phyloP scores from a whole-genome alignment of 2,888 invertebrate genomes.

The Exocentrus adspersus region DNA sequence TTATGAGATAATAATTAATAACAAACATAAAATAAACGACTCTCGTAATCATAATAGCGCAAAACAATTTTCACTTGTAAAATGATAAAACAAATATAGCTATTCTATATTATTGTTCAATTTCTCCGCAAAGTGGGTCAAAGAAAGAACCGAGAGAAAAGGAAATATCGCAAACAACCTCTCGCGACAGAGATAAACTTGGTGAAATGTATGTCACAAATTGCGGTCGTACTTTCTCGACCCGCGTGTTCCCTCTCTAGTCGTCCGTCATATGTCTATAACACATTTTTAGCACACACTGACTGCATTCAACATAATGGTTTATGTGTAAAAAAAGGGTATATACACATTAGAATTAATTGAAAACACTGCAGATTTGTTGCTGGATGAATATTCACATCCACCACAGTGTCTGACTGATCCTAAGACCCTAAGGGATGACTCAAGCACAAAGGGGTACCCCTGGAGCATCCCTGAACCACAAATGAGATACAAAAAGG shows the following conservation, averaged over 20 bases:
- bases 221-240: slow-evolving; percentile 57
- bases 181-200: slow-evolving; percentile 52
- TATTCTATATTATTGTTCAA: slow-evolving; percentile 51
- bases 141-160: slow-evolving; percentile 60
- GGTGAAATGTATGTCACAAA: slow-evolving; percentile 59
- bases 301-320: slow-evolving; percentile 18
- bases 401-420: neutral
- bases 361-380: too few species aligned
- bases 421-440: too few species aligned
- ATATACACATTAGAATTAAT: slow-evolving; percentile 2
- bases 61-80: slow-evolving; percentile 38
- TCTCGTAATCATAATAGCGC: slow-evolving; percentile 29
- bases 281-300: slow-evolving; percentile 25
- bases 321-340: slow-evolving; percentile 11
- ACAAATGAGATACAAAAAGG: too few species aligned
- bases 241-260: slow-evolving; percentile 15
- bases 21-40: slow-evolving; percentile 26
- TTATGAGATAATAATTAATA: slow-evolving; percentile 33
- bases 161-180: slow-evolving; percentile 44
- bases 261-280: slow-evolving; percentile 20
- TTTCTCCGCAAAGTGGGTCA: slow-evolving; percentile 61
- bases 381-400: neutral
- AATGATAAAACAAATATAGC: slow-evolving; percentile 39
- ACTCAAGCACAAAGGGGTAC: too few species aligned
- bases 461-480: too few species aligned